A percentile compares a stretch with the other conserved stretches of the same genome.
Evolutionary conservation across 2,113 vertebrate species (phyloP).

Genomic region (Edolisoma coerulescens): DNA sequence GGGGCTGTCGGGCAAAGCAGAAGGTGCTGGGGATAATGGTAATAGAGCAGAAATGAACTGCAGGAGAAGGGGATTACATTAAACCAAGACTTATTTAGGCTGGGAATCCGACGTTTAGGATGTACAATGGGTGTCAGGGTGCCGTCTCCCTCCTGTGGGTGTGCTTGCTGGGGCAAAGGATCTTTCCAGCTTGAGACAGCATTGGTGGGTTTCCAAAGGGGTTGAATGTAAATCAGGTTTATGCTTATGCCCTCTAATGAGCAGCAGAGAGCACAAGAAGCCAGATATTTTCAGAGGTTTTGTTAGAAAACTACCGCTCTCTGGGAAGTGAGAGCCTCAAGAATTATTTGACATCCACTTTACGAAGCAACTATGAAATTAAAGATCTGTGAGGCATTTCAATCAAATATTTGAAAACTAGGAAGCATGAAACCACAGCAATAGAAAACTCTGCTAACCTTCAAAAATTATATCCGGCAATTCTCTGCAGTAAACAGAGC

Average conservation of each 20-base stretch:
- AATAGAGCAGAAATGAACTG: background rate
- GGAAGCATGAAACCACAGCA: conserved; percentile 1
- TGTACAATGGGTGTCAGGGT: background rate
- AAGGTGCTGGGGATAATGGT: too few species aligned
- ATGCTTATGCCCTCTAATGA: background rate
- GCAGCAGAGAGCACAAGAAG: background rate
- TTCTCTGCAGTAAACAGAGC: conserved; percentile 25
- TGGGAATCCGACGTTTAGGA: background rate
- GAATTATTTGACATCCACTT: background rate
- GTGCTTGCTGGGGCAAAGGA: background rate
- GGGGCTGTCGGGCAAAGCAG: background rate
- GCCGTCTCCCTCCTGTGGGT: background rate
- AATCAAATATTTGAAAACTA: conserved; percentile 33
- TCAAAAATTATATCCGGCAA: conserved; percentile 6
- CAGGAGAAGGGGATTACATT: background rate
- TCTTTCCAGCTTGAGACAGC: background rate
- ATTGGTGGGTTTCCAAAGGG: background rate
- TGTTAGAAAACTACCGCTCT: background rate
- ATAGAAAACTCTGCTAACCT: background rate
- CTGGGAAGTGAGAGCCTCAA: background rate
- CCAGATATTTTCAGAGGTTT: background rate
- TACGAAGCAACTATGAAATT: background rate
- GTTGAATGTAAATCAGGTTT: background rate
- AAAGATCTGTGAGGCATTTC: conserved; percentile 23
- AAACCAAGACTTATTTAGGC: background rate